These are phyloP conservation scores for Lissocephala sabroskyi DNA, from an alignment of 2,888 invertebrate species.

Conservation along the genomic window DNA sequence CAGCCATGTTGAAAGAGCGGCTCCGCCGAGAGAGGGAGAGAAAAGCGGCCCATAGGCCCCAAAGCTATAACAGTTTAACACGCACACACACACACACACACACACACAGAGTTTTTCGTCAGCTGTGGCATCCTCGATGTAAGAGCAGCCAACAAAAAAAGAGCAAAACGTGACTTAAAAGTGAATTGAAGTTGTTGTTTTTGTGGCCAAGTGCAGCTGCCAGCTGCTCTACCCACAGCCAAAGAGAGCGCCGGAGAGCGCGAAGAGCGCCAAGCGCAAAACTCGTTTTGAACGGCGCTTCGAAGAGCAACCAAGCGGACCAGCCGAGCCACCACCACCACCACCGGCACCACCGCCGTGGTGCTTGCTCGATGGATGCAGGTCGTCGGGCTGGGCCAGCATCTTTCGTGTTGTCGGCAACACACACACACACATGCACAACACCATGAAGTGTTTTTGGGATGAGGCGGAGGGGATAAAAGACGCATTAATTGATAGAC, in stretches of 20 bases:
- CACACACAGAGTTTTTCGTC: slow-evolving; percentile 31
- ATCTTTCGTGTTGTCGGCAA: too few relatives aligned
- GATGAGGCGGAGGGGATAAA: background rate
- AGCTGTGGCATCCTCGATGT: slow-evolving; percentile 36
- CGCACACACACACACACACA: slow-evolving; percentile 12
- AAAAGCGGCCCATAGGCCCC: slow-evolving; percentile 33
- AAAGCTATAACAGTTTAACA: slow-evolving; percentile 55
- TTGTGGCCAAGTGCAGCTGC: slow-evolving; percentile 51
- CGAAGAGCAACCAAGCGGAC: slow-evolving; percentile 32
- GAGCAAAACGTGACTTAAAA: slow-evolving; percentile 65
- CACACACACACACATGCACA: too few relatives aligned
- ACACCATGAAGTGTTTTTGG: too few relatives aligned
- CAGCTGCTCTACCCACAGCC: slow-evolving; percentile 36
- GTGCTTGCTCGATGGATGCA: slow-evolving; percentile 22
- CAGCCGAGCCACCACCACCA: too few relatives aligned
- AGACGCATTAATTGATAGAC: slow-evolving; percentile 44
- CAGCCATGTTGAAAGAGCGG: slow-evolving; percentile 49
- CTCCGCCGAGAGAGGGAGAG: slow-evolving; percentile 1
- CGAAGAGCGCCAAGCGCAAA: slow-evolving; percentile 25
- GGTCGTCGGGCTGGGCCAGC: too few relatives aligned
- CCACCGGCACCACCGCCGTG: too few relatives aligned
- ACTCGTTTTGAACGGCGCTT: slow-evolving; percentile 60
- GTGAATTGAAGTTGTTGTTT: slow-evolving; percentile 44
- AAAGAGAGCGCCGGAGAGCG: slow-evolving; percentile 12
- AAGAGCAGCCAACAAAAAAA: slow-evolving; percentile 29